Evolutionary conservation across 1,140 invertebrate species (phyloP), one percentile per base, ranked within the genome.

Genomic region (Zaprionus camerounensis): DNA sequence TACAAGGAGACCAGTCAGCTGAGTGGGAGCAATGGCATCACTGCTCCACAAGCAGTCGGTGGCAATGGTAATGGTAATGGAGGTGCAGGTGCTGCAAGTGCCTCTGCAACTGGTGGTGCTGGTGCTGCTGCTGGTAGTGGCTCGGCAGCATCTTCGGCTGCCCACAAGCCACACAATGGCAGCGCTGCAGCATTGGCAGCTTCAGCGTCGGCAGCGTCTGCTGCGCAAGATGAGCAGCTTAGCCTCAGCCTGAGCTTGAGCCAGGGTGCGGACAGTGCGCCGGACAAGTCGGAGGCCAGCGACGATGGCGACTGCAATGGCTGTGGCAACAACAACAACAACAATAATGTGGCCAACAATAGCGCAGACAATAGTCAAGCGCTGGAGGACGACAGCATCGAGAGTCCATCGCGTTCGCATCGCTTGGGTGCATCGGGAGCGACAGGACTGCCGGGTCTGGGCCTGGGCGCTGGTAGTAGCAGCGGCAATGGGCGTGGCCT

Each of bases 1-100:
- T 92, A 91, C 64, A 92, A 92, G 65, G 91, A 92, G 74, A 78
- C 90, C 49, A 92, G 91, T 71, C 84, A 92, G 66, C 73, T 80
- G 36, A 82, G 85, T 49, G 74, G 78, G 22, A 85, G 81, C 64
- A 92, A 88, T 36, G 87, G 80, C 13, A 79, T 59, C 26, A 72
- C 81, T n/a, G 61, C 69, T 17, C 64, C 58, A 2, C 49, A 67
- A 13, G 59, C 75, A 46, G 61, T 64, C 51, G 51, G 56, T n/a
- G 57, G 51, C 63, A 38, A 28, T 56, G 46, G 51, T 24, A 34
- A 34, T 34, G 36, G 55, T 15, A 63, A 62, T 17, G 11, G 55
- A 59, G 38, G 38, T 44, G 49, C 58, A 49, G 31, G 31, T 11
- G 38, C 53, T 13, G 31, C 17, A 26, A 20, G 22, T 22, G 49